Conservation (phyloP, 2,888 invertebrate genomes). For the Tholera decimalis region DNA sequence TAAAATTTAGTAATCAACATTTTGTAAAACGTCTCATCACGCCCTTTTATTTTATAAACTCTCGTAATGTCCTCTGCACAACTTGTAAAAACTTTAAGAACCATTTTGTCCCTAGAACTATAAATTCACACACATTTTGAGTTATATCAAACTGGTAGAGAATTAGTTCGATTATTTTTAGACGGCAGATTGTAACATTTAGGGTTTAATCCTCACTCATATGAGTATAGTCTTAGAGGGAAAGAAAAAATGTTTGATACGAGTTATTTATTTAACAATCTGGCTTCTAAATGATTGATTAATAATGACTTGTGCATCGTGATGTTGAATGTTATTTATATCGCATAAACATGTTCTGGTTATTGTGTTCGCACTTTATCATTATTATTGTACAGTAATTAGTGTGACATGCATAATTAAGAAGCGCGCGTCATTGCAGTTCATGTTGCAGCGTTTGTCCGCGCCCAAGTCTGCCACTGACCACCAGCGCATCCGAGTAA, state of each 20-base stretch:
- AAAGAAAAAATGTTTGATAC: neutral
- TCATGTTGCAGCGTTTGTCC: conserved; percentile 97
- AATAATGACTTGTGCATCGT: neutral
- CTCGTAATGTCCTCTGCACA: too few species aligned
- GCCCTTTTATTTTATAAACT: too few species aligned
- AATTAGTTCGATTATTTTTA: conserved; percentile 3
- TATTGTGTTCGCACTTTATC: conserved; percentile 10
- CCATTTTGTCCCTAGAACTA: neutral
- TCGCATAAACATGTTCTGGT: neutral
- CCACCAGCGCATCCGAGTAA: conserved; percentile 98
- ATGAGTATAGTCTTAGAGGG: neutral
- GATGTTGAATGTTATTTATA: neutral
- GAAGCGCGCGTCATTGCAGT: conserved; percentile 93
- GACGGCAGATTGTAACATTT: conserved; percentile 7
- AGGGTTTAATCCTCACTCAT: too few species aligned
- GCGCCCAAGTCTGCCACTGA: conserved; percentile 96
- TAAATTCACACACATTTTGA: neutral
- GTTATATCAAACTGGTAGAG: neutral
- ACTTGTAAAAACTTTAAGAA: neutral
- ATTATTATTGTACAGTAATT: conserved; percentile 10
- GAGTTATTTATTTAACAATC: neutral
- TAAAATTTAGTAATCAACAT: too few species aligned
- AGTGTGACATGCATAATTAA: conserved; percentile 63
- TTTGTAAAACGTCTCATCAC: too few species aligned
- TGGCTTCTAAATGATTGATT: conserved; percentile 6